These are phyloP conservation scores for Lepidothrix coronata DNA, from an alignment of 2,113 vertebrate genomes.

Conservation along the genomic window DNA sequence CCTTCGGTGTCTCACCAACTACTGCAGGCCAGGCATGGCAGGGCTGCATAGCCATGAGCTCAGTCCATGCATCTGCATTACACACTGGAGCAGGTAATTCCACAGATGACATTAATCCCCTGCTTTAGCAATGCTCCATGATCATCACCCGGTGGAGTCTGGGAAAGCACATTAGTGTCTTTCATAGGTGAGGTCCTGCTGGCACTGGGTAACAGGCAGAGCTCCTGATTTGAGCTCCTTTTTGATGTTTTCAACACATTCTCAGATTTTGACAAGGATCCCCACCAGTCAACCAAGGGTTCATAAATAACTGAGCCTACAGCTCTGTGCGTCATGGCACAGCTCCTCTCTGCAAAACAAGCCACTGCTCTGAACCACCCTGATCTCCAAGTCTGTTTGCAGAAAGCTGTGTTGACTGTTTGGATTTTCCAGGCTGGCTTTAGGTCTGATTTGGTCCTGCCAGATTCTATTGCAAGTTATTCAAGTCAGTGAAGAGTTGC, in stretches of 20 bases:
- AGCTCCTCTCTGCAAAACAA: background rate
- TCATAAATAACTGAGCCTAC: background rate
- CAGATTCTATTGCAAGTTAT: background rate
- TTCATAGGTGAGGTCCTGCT: background rate
- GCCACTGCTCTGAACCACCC: background rate
- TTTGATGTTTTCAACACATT: background rate
- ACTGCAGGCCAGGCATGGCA: background rate
- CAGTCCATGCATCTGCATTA: background rate
- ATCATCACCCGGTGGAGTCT: background rate
- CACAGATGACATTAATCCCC: background rate
- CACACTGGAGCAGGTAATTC: background rate
- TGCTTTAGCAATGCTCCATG: background rate
- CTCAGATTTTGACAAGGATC: background rate
- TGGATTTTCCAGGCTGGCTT: background rate
- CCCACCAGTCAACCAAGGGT: background rate
- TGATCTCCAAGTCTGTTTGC: background rate
- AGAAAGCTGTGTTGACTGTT: background rate
- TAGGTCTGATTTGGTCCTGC: background rate
- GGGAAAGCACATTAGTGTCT: background rate
- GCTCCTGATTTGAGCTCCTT: background rate
- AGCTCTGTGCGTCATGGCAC: background rate
- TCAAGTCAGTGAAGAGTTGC: background rate
- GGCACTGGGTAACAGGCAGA: background rate
- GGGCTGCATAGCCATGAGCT: background rate
- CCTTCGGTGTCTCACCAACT: rapidly evolving